Evolutionary conservation across 2,113 vertebrate species (phyloP).

Genomic region (Bos indicus): DNA sequence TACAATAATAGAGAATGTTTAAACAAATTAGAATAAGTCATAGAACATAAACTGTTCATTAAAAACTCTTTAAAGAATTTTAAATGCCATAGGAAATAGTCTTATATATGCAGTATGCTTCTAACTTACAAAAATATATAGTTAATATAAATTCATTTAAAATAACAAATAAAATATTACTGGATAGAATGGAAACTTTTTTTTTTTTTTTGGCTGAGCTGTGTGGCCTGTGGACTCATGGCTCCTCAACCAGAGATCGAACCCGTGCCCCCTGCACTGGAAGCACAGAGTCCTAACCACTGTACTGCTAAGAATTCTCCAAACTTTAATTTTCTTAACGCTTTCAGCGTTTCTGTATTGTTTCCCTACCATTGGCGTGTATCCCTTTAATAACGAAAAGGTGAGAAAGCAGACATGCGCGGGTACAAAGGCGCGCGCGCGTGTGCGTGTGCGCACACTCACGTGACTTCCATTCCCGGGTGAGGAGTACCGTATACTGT

Average conservation of each 20-base stretch:
- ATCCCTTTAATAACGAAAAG: background rate
- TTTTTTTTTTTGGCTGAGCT: background rate
- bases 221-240: background rate
- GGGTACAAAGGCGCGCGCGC: fast-evolving
- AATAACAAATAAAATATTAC: background rate
- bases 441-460: fast-evolving
- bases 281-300: background rate
- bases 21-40: background rate
- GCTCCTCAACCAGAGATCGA: background rate
- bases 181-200: background rate
- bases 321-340: background rate
- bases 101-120: background rate
- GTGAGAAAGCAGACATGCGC: background rate
- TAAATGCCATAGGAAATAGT: background rate
- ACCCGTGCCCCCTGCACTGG: background rate
- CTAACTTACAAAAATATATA: background rate
- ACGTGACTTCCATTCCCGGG: background rate
- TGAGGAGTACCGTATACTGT: background rate
- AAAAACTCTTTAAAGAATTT: background rate
- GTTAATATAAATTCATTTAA: background rate
- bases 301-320: background rate
- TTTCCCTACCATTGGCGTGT: background rate
- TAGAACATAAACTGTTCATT: background rate
- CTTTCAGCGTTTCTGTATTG: background rate
- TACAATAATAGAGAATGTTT: background rate